Percentiles rank a stretch among this genome's conserved stretches.
These are phyloP conservation scores for Drosophila kepulauana DNA, from an alignment of 1,140 invertebrate genomes.

Conservation along the genomic window DNA sequence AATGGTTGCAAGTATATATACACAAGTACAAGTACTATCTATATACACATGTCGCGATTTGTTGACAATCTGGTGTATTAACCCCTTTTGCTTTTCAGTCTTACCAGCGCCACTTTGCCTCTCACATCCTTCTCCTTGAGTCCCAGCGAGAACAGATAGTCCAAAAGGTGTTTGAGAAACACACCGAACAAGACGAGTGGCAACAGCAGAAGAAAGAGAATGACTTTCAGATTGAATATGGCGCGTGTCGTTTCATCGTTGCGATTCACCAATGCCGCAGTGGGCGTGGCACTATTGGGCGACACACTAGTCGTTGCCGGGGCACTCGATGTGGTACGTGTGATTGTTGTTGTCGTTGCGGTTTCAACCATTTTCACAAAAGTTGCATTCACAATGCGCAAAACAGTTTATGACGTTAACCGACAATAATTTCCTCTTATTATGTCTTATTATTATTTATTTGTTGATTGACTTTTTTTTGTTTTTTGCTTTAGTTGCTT, in stretches of 20 bases:
- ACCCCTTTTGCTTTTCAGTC: constrained; percentile 18
- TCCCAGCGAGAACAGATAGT: constrained; percentile 74
- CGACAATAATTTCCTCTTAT: constrained; percentile 7
- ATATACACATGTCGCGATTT: constrained; percentile 22
- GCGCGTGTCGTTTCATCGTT: constrained; percentile 76
- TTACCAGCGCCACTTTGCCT: constrained; percentile 82
- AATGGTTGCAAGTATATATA: constrained; percentile 8
- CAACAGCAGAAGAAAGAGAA: constrained; percentile 67
- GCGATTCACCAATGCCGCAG: constrained; percentile 52
- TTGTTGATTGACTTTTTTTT: constrained; percentile 26
- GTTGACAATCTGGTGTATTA: not conserved
- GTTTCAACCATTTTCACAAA: constrained; percentile 74
- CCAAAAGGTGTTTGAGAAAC: constrained; percentile 75
- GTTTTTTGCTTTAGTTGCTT: not conserved
- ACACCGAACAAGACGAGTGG: constrained; percentile 73
- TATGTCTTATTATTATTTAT: constrained; percentile 2
- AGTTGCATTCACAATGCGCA: constrained; percentile 24
- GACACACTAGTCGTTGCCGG: constrained; percentile 45
- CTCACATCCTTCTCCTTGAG: constrained; percentile 79
- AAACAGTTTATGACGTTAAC: not conserved
- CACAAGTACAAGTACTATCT: constrained; percentile 25
- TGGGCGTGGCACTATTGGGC: constrained; percentile 45
- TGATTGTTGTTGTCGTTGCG: constrained; percentile 74
- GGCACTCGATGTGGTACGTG: constrained; percentile 53
- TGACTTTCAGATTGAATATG: constrained; percentile 76